Evolutionary conservation across 2,888 invertebrate genomes (phyloP).

Genomic region (Caenorhabditis sinica): DNA sequence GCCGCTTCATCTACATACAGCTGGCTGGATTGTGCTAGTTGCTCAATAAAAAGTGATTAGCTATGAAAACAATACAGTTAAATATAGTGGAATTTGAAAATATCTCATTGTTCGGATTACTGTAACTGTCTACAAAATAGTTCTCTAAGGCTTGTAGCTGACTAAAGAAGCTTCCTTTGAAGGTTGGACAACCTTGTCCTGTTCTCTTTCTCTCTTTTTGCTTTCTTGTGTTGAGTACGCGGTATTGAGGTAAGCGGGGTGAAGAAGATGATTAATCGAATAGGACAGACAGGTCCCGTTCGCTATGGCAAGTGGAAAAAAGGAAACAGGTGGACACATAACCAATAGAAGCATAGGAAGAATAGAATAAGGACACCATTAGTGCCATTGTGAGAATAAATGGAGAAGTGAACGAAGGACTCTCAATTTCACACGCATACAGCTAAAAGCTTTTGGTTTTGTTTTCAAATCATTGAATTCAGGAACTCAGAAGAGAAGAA

Average conservation of each 20-base stretch:
- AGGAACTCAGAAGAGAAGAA: no score
- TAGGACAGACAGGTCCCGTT: conserved; percentile 46
- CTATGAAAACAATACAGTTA: no score
- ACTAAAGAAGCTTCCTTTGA: no score
- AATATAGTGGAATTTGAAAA: no score
- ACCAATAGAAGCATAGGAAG: not conserved
- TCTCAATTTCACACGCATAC: conserved; percentile 46
- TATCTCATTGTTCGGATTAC: no score
- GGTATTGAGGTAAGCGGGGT: not conserved
- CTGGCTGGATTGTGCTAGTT: not conserved
- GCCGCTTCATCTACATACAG: conserved; percentile 17
- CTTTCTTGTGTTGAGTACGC: not conserved
- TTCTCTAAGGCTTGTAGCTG: no score
- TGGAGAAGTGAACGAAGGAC: not conserved
- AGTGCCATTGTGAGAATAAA: conserved; percentile 17
- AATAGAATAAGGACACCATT: conserved; percentile 31
- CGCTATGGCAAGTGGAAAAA: conserved; percentile 34
- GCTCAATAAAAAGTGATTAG: not conserved
- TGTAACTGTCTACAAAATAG: no score
- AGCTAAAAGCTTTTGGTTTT: conserved; percentile 43
- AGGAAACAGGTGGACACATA: conserved; percentile 41
- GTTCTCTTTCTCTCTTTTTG: not conserved
- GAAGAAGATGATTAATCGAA: conserved; percentile 47
- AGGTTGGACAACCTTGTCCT: not conserved
- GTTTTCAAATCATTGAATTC: conserved; percentile 6